Percentiles rank a stretch among this genome's conserved stretches.
These are phyloP conservation scores for Plestiodon gilberti DNA, from an alignment of 2,113 vertebrate species.

Conservation along the genomic window DNA sequence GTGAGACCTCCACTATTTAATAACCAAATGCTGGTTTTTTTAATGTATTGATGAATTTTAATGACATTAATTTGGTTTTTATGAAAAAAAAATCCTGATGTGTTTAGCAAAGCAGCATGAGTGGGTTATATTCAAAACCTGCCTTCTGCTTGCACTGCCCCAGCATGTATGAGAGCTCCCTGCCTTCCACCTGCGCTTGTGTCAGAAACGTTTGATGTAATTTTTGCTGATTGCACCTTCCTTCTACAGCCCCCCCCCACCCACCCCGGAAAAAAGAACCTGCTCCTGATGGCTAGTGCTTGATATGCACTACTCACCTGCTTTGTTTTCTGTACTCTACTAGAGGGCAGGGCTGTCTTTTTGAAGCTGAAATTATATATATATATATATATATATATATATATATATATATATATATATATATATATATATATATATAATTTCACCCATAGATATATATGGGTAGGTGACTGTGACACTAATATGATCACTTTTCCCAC, in stretches of 20 bases:
- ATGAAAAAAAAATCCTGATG: slow-evolving; percentile 54
- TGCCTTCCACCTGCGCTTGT: background rate
- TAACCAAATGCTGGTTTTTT: slow-evolving; percentile 55
- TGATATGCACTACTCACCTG: background rate
- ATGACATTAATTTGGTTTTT: slow-evolving; percentile 58
- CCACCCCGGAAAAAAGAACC: too few relatives aligned
- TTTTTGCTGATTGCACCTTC: too few relatives aligned
- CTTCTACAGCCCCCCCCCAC: too few relatives aligned
- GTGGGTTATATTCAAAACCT: background rate
- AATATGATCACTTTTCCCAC: too few relatives aligned
- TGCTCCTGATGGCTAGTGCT: background rate
- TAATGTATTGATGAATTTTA: slow-evolving; percentile 66
- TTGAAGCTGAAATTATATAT: background rate
- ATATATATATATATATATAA: too few relatives aligned
- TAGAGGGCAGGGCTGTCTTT: background rate
- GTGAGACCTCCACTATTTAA: slow-evolving; percentile 36
- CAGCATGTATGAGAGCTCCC: too few relatives aligned
- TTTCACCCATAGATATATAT: too few relatives aligned
- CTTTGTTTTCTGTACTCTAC: background rate
- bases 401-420: too few relatives aligned
- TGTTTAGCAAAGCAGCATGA: slow-evolving; percentile 43
- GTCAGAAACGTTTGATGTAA: background rate
- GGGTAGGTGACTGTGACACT: too few relatives aligned
- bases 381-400: too few relatives aligned
- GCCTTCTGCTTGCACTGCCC: too few relatives aligned